phyloP scores from a whole-genome alignment of 2,113 vertebrate genomes.

The Smithornis capensis region DNA sequence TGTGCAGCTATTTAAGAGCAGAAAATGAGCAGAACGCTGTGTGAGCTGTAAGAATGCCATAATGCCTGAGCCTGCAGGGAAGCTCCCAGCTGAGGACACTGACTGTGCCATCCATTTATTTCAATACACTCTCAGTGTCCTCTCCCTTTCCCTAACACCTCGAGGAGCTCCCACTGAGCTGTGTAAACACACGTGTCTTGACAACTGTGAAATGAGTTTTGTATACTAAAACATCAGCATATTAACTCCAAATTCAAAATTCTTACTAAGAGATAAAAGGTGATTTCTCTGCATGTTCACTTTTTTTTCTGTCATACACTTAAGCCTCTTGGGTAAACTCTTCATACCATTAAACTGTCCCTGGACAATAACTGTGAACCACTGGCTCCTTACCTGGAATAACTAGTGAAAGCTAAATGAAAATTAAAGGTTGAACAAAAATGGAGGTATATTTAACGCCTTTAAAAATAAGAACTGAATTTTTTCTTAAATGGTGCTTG shows the following conservation, averaged over 20 bases:
- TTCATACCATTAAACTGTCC: constrained; percentile 26
- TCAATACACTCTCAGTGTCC: not conserved
- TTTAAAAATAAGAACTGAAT: constrained; percentile 1
- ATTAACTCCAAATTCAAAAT: not conserved
- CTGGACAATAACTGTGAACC: not conserved
- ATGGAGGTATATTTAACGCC: not conserved
- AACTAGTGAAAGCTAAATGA: constrained; percentile 2
- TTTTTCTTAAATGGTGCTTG: not conserved
- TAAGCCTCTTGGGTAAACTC: not conserved
- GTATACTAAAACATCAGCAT: not conserved
- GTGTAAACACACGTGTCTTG: not conserved
- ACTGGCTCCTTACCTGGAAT: not conserved
- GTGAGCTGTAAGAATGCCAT: constrained; percentile 6
- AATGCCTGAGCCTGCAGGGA: not conserved
- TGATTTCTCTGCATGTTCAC: constrained; percentile 9
- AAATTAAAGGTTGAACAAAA: not conserved
- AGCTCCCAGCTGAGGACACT: not conserved
- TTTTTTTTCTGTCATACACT: constrained; percentile 26
- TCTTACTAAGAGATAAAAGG: constrained; percentile 2
- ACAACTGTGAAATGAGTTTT: not conserved
- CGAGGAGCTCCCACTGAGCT: constrained; percentile 21
- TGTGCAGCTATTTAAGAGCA: constrained; percentile 60
- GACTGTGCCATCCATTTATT: not conserved
- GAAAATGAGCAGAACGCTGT: not conserved
- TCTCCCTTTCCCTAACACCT: not conserved